Base-by-base conservation (phyloP, 2,888 invertebrate species). In the Dasypolia templi region DNA sequence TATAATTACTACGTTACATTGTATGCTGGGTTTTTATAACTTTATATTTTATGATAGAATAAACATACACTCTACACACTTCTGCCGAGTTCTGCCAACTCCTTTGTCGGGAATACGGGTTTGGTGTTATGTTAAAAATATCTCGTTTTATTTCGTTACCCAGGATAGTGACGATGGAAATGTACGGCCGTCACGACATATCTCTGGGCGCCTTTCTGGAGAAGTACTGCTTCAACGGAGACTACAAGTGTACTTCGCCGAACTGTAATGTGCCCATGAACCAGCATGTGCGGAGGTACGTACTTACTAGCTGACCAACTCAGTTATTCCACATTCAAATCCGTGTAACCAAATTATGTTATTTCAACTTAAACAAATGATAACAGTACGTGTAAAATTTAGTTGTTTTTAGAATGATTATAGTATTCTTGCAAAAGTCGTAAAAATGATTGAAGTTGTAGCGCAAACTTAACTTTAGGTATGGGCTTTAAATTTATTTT, bases 121-220 rank as follows among this genome's bases (percentile, higher is more conserved):
- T 19, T 19, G 17, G 11, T 61, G 11, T 42, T 58, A 69, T 4
- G 5, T 26, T 26, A 26, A 29, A 26, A 26, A 39, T 0, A 11
- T 49, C 4, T 17, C n/a, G 0, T 32, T 55, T 35, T 35, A 49
- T 55, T 49, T 62, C 9, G 4, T n/a, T 5, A 51, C 68, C 0
- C 81, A 98, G 98, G 98, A 97, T 98, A 70, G 98, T 99, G 0
- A 97, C 97, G 72, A 99, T 99, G 99, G 98, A 99, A 90, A 98
- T 99, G 95, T 99, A 99, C 93, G 99, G 99, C 0, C 97, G 97
- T 35, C 98, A 99, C 91, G 99, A 99, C 93, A 99, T 99, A 87
- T 98, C 99, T 1, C 95, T 99, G 61, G 99, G 99, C 51, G 98
- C 98, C 81, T 99, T 99, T 91, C 96, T 99, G 61, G 98, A 99